These are phyloP conservation scores for Pseudomyrmex cubaensis DNA, from an alignment of 1,140 invertebrate genomes.

Conservation along the genomic window DNA sequence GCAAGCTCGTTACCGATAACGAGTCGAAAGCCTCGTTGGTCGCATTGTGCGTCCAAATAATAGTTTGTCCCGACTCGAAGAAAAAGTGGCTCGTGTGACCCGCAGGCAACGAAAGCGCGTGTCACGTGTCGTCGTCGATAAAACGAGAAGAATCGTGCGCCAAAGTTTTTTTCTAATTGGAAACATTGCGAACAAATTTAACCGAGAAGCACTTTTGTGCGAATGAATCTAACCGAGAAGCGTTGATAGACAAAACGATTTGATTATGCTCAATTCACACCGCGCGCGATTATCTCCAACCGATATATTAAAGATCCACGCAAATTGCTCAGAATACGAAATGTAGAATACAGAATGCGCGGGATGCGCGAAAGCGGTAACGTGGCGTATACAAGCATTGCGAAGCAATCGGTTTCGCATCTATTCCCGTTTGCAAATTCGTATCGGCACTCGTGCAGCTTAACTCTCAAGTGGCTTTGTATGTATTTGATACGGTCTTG, in stretches of 20 bases:
- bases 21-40: conserved; percentile 65
- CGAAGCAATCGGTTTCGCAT: conserved; percentile 29
- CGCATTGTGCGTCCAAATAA: conserved; percentile 67
- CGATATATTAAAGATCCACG: conserved; percentile 4
- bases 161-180: not conserved
- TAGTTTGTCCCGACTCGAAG: conserved; percentile 33
- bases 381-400: not conserved
- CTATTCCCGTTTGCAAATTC: conserved; percentile 35
- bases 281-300: conserved; percentile 36
- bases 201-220: not conserved
- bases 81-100: conserved; percentile 36
- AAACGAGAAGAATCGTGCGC: conserved; percentile 30
- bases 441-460: conserved; percentile 13
- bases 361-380: not conserved
- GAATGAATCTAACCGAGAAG: not conserved
- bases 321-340: conserved; percentile 19
- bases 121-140: conserved; percentile 38
- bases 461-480: conserved; percentile 20
- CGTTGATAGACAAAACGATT: conserved; percentile 1
- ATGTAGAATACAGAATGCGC: not conserved
- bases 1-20: conserved; percentile 72
- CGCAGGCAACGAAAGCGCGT: conserved; percentile 25
- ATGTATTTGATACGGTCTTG: conserved; percentile 38
- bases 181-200: too few relatives aligned
- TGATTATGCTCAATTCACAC: conserved; percentile 23